Evolutionary conservation across 2,113 vertebrate genomes (phyloP), one percentile per base, ranked within the genome.

Genomic region (Silurus glanis): DNA sequence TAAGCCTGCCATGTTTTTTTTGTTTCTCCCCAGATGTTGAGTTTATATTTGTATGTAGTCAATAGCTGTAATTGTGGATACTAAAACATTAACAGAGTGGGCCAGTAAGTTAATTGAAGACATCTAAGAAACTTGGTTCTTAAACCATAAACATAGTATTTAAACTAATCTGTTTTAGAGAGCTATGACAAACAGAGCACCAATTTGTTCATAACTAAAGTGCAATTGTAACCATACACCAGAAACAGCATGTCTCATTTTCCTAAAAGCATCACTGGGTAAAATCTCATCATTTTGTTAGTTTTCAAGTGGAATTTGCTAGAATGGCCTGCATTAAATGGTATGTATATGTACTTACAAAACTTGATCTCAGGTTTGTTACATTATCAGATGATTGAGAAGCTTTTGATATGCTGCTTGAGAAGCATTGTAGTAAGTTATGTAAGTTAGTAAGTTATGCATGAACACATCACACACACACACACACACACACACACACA

Each of bases 1-100:
- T 55, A 45, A 5, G 58, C 45, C 62, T 64, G 14, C 14, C 16
- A n/a, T 10, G 84, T 87, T 87, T 86, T 89, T 89, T 90, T 91
- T 84, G 86, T 90, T 90, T 86, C 85, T 80, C 83, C 83, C 84
- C 87, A 89, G 82, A 88, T 85, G 84, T 85, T 82, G 89, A 89
- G 92, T 93, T 93, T 93, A 91, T 91, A 93, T 93, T 90, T 90
- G 83, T 87, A 89, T 83, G 80, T 45, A 85, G 66, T 71, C 92
- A 94, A 93, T 92, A 85, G 90, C 85, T 67, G 59, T 90, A 91
- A 93, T 93, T 92, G 84, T 91, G 90, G 85, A 86, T 82, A 87
- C 86, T 92, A 84, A 91, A 91, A 90, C 85, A 83, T 92, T 93
- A 93, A 88, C 53, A 19, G 86, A 92, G 87, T 71, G 49, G 55